Base-by-base conservation (phyloP, 1,140 invertebrate genomes). In the Caenorhabditis elegans region DNA sequence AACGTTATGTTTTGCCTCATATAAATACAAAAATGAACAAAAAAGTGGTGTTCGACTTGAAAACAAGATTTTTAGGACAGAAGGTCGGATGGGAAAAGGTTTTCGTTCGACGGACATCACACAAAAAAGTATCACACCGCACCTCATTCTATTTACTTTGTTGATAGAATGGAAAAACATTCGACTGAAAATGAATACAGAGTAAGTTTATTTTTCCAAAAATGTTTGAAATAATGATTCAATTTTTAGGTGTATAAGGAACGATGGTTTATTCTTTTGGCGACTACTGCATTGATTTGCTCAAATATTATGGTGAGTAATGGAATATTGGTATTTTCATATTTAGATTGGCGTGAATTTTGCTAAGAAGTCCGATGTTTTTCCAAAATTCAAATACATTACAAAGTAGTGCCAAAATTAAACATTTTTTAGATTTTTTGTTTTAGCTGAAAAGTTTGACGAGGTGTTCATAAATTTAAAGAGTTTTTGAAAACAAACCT, bases 111-210 rank as follows among this genome's bases (percentile, higher is more conserved):
- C 60, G 60, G 22, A 19, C 60, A 31, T 24, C 13, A 39, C 10
- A n/a, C n/a, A n/a, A 31, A 70, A 70, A 43, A 24, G 34, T 60
- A 8, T 60, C 13, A 19, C n/a, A 24, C 8, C 31, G 17, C 26
- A 17, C 53, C 34, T 60, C 31, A 0, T 34, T 60, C 5, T 60
- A 34, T 34, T 11, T 34, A 34, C n/a, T 60, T 36, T 70, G 28
- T 36, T 70, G 11, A 0, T 70, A 70, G 19, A 70, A 70, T 70
- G 60, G 60, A 70, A 70, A 70, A 70, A 70, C n/a, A 39, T 70
- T 22, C 31, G 31, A 39, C 34, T 70, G 60, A 70, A 70, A 70
- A 70, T 70, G 60, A 70, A 28, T 70, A 70, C 39, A 31, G 60
- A 17, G 60, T 70, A 10, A 39, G 34, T 70, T 39, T 34, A n/a